Evolutionary conservation across 2,888 invertebrate genomes (phyloP).

Genomic region (Eretmocerus hayati): DNA sequence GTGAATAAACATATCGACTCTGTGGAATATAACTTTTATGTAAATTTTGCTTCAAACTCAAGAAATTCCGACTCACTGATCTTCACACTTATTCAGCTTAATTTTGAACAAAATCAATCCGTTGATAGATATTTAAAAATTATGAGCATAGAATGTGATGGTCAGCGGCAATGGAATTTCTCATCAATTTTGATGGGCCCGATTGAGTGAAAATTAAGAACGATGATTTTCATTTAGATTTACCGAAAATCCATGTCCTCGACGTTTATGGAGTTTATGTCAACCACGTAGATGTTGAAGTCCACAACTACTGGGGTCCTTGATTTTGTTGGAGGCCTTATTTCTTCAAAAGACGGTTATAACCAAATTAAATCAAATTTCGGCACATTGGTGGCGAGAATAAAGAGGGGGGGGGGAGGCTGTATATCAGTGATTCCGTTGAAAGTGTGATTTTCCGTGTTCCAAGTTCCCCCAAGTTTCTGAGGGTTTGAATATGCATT

Average conservation of each 20-base stretch:
- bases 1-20: slow-evolving; percentile 79
- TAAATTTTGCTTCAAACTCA: not conserved
- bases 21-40: slow-evolving; percentile 36
- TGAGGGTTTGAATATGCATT: no score
- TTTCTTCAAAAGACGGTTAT: slow-evolving; percentile 52
- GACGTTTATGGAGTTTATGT: slow-evolving; percentile 81
- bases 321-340: slow-evolving; percentile 67
- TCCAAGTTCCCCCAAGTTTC: no score
- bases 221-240: slow-evolving; percentile 23
- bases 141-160: not conserved
- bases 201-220: not conserved
- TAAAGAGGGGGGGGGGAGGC: no score
- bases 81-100: no score
- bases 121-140: not conserved
- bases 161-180: no score
- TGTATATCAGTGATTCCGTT: no score
- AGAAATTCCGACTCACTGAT: no score
- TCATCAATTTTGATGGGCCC: not conserved
- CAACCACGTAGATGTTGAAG: slow-evolving; percentile 76
- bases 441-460: no score
- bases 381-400: no score
- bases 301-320: slow-evolving; percentile 69
- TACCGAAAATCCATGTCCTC: slow-evolving; percentile 86
- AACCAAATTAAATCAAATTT: not conserved
- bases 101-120: no score